Evolutionary conservation across 2,888 invertebrate species (phyloP).

Genomic region (Clitarchus hookeri): DNA sequence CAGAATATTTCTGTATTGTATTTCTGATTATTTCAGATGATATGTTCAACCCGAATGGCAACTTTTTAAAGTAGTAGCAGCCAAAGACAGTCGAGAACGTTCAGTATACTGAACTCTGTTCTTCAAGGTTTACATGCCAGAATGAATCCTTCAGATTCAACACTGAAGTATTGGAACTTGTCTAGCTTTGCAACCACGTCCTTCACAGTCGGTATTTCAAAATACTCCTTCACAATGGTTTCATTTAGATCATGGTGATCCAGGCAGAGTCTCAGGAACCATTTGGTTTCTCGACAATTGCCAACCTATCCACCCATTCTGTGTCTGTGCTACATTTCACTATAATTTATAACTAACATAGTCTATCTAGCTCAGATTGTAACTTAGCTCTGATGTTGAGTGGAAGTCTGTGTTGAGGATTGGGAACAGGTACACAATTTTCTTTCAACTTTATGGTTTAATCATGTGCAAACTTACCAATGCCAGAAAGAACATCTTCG

Average conservation of each 20-base stretch:
- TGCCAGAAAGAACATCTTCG: neutral
- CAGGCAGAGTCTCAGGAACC: neutral
- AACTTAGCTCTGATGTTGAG: neutral
- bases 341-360: neutral
- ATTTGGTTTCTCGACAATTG: neutral
- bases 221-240: neutral
- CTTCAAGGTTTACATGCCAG: neutral
- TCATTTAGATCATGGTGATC: neutral
- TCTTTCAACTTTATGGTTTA: neutral
- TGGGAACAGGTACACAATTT: neutral
- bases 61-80: neutral
- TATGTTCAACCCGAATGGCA: constrained; percentile 8
- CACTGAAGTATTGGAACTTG: neutral
- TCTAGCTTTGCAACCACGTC: neutral
- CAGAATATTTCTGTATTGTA: neutral
- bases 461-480: neutral
- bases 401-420: neutral
- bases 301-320: neutral
- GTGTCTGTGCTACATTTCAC: neutral
- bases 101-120: neutral
- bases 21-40: neutral
- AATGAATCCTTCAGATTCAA: neutral
- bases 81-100: neutral
- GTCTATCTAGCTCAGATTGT: neutral
- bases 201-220: neutral